These are phyloP conservation scores for Iselma pallidipennis DNA, from an alignment of 2,888 invertebrate species.

Conservation along the genomic window DNA sequence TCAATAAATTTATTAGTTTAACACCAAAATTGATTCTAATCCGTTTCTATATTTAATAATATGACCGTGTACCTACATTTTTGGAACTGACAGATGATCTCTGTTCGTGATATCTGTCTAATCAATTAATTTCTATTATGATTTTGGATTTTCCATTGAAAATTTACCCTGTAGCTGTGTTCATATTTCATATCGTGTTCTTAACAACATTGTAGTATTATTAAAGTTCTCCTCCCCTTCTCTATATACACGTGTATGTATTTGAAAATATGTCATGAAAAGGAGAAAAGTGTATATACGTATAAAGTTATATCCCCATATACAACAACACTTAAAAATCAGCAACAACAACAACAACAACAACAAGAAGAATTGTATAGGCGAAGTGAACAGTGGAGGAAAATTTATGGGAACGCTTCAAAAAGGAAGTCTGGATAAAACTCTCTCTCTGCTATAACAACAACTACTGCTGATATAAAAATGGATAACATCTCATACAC, in stretches of 20 bases:
- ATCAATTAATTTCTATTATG: slow-evolving; percentile 10
- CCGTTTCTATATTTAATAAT: slow-evolving; percentile 1
- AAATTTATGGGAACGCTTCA: slow-evolving; percentile 42
- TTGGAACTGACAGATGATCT: slow-evolving; percentile 2
- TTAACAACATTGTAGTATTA: neutral
- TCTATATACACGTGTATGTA: neutral
- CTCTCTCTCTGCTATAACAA: no score
- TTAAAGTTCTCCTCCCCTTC: neutral
- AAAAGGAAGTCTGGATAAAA: slow-evolving; percentile 40
- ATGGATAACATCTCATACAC: slow-evolving; percentile 36
- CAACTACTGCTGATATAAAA: slow-evolving; percentile 37
- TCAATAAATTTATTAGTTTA: no score
- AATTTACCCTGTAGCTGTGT: neutral
- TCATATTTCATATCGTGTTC: neutral
- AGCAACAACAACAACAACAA: neutral
- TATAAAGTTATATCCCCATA: slow-evolving; percentile 33
- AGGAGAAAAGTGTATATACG: no score
- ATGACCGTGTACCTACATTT: slow-evolving; percentile 7
- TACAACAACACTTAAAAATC: slow-evolving; percentile 35
- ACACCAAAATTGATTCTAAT: no score
- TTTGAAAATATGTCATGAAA: slow-evolving; percentile 16
- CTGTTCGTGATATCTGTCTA: slow-evolving; percentile 8
- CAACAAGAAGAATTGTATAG: no score
- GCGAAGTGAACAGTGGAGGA: slow-evolving; percentile 28
- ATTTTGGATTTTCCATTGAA: neutral